Evolutionary conservation across 2,888 invertebrate species (phyloP).

Genomic region (Andrena flavipes): DNA sequence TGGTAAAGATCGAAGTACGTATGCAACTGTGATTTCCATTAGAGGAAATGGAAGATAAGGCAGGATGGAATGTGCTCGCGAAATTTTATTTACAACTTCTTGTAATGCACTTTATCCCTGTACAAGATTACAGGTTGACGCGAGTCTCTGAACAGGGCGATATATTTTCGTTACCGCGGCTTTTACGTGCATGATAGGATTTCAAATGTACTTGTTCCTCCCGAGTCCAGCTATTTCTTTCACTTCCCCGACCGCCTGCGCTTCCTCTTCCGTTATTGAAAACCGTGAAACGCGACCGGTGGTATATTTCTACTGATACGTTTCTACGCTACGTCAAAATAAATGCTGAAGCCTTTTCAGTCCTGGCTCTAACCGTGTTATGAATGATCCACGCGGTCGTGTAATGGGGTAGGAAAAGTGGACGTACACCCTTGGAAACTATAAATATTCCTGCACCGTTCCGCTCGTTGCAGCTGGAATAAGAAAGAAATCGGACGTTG

Average conservation of each 20-base stretch:
- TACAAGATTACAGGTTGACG: slow-evolving; percentile 10
- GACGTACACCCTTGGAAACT: slow-evolving; percentile 11
- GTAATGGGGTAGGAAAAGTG: slow-evolving; percentile 17
- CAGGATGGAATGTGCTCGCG: not conserved
- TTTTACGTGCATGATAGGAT: not conserved
- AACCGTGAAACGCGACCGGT: not conserved
- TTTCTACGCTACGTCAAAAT: slow-evolving; percentile 22
- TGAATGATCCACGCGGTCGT: slow-evolving; percentile 24
- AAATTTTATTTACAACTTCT: slow-evolving; percentile 30
- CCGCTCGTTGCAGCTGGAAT: slow-evolving; percentile 13
- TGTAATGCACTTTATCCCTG: slow-evolving; percentile 5
- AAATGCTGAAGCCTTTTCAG: slow-evolving; percentile 34
- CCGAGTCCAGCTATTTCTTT: not conserved
- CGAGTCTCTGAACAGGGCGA: not conserved
- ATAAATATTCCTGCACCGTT: slow-evolving; percentile 16
- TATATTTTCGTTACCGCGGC: slow-evolving; percentile 21
- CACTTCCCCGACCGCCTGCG: not conserved
- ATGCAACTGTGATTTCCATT: slow-evolving; percentile 7
- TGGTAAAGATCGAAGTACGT: not conserved
- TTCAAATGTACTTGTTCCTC: not conserved
- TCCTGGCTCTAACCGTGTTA: slow-evolving; percentile 20
- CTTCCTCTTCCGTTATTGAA: not conserved
- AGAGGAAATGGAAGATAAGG: not conserved
- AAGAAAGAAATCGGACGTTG: not conserved
- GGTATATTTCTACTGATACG: slow-evolving; percentile 12